These are phyloP conservation scores for Tillus elongatus DNA, from an alignment of 2,888 invertebrate genomes.

Conservation along the genomic window DNA sequence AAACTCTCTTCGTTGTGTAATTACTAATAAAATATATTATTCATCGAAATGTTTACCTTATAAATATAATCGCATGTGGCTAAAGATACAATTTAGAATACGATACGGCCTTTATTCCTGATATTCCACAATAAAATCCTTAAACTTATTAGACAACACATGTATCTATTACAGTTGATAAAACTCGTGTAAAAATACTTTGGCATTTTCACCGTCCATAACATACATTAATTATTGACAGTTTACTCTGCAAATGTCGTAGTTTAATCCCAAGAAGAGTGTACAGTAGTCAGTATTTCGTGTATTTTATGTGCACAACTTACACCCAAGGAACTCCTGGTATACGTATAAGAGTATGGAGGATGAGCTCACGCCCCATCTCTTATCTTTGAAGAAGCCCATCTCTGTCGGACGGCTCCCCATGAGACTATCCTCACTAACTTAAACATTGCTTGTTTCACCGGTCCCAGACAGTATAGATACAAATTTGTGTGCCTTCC, in stretches of 20 bases:
- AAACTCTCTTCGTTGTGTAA: too few species aligned
- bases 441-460: too few species aligned
- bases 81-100: too few species aligned
- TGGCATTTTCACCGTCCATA: background rate
- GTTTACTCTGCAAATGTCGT: background rate
- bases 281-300: conserved; percentile 37
- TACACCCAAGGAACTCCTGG: conserved; percentile 33
- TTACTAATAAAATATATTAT: too few species aligned
- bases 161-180: too few species aligned
- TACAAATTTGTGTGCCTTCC: conserved; percentile 33
- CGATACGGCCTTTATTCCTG: too few species aligned
- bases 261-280: conserved; percentile 16
- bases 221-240: background rate
- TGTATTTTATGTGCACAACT: conserved; percentile 34
- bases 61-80: too few species aligned
- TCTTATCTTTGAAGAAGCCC: conserved; percentile 24
- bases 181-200: too few species aligned
- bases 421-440: conserved; percentile 28
- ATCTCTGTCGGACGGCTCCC: conserved; percentile 24
- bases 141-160: too few species aligned
- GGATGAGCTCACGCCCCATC: too few species aligned
- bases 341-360: conserved; percentile 28
- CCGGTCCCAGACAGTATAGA: conserved; percentile 31
- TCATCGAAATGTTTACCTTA: too few species aligned
- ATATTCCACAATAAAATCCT: too few species aligned